Evolutionary conservation across 2,888 invertebrate species (phyloP), one percentile per base, ranked within the genome.

Genomic region (Dicranocentrus wangi): DNA sequence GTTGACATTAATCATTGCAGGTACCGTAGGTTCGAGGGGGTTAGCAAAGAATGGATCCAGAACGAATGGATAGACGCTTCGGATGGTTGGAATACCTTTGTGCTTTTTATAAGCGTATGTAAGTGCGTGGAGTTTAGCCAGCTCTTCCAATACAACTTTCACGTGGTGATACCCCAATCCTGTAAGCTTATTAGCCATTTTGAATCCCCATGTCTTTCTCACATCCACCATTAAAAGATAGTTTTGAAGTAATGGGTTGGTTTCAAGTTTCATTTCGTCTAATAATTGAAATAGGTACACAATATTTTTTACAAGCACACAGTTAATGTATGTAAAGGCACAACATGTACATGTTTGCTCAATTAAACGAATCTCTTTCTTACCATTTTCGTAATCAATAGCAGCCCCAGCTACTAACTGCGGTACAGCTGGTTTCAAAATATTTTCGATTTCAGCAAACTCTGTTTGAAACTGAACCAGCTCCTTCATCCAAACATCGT

Each of bases 151-250:
- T 21, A 83, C 84, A 5, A 86, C 71, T 10, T 51, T 39, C 13
- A 79, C 79, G 27, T 87, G 85, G 7, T 68, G 58, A 27, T 81
- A 68, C 32, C 82, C 82, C n/a, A 87, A 71, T 0, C 85, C 82
- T 1, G 27, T n/a, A 1, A 42, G 17, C 21, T 84, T 81, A 28
- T 85, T 63, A 1, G 73, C 80, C 86, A 87, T 87, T 51, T 69
- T 60, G 71, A 82, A 87, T 0, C 86, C 86, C 10, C 42, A 69
- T 0, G 78, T 71, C 47, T 72, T 76, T 32, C 86, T 72, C 47
- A 85, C 80, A 71, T 87, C 86, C 23, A 85, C 70, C 68, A 87
- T 81, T 10, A 85, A 47, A 27, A 84, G n/a, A 25, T 75, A 83
- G 42, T 82, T 84, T 13, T 55, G 61, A 2, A 82, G 47, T 2